Evolutionary conservation across 2,888 invertebrate genomes (phyloP).

Genomic region (Micropterix aruncella): DNA sequence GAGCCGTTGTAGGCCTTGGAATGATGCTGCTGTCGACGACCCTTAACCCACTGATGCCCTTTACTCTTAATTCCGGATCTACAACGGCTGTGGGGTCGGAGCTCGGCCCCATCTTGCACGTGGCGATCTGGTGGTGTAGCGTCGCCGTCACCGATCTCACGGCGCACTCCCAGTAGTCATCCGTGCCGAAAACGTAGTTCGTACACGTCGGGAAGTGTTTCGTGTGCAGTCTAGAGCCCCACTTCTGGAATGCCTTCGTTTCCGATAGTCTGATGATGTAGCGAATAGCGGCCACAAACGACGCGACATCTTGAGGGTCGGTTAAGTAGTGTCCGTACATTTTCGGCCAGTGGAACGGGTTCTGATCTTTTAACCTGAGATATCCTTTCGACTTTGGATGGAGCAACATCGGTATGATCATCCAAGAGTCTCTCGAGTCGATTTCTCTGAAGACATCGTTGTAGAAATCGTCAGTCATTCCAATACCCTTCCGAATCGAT

Average conservation of each 20-base stretch:
- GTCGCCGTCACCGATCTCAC: constrained; percentile 43
- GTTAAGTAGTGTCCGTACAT: constrained; percentile 70
- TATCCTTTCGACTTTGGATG: constrained; percentile 62
- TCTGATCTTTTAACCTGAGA: constrained; percentile 49
- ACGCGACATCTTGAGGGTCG: constrained; percentile 45
- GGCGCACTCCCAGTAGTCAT: constrained; percentile 60
- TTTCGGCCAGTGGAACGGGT: constrained; percentile 63
- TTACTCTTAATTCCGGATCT: constrained; percentile 44
- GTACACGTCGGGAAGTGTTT: constrained; percentile 39
- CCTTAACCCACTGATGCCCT: constrained; percentile 42
- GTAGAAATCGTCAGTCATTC: constrained; percentile 39
- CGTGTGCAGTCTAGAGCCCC: constrained; percentile 37
- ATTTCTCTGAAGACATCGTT: constrained; percentile 39
- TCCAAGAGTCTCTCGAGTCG: constrained; percentile 41
- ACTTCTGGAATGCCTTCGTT: constrained; percentile 43
- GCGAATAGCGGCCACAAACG: constrained; percentile 46
- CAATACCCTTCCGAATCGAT: constrained; percentile 36
- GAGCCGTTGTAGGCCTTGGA: constrained; percentile 48
- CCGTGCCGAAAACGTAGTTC: constrained; percentile 32
- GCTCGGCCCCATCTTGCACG: constrained; percentile 57
- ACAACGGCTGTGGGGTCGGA: constrained; percentile 49
- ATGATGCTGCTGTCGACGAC: constrained; percentile 57
- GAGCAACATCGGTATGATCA: constrained; percentile 51
- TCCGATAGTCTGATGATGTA: constrained; percentile 40
- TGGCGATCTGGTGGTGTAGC: constrained; percentile 50